phyloP scores from a whole-genome alignment of 2,888 invertebrate species.

The Cenopis cana region DNA sequence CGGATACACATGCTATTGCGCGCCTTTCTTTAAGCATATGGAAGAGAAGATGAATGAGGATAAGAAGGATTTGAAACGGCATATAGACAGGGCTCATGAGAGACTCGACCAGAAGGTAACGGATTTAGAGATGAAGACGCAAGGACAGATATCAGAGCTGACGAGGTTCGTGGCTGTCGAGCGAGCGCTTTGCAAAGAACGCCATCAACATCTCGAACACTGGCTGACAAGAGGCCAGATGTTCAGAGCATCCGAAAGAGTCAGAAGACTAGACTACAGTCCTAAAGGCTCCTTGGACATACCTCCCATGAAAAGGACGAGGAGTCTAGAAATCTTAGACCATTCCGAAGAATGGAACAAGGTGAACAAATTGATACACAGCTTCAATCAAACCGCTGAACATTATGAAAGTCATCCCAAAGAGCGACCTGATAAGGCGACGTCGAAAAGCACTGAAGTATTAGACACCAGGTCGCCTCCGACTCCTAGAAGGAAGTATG shows the following conservation, averaged over 20 bases:
- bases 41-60: slow-evolving; percentile 93
- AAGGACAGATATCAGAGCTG: slow-evolving; percentile 89
- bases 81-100: slow-evolving; percentile 92
- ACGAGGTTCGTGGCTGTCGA: slow-evolving; percentile 88
- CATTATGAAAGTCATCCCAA: slow-evolving; percentile 73
- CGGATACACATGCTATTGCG: slow-evolving; percentile 96
- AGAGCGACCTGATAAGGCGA: slow-evolving; percentile 73
- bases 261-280: slow-evolving; percentile 76
- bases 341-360: slow-evolving; percentile 77
- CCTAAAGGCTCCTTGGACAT: slow-evolving; percentile 83
- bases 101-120: slow-evolving; percentile 92
- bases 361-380: slow-evolving; percentile 70
- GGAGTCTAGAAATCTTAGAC: slow-evolving; percentile 89
- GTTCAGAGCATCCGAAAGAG: slow-evolving; percentile 84
- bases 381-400: slow-evolving; percentile 72
- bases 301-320: slow-evolving; percentile 87
- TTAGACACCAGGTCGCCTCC: slow-evolving; percentile 68
- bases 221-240: slow-evolving; percentile 88
- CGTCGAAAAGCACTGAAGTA: slow-evolving; percentile 83
- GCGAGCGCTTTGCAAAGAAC: slow-evolving; percentile 86
- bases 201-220: slow-evolving; percentile 88
- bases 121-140: slow-evolving; percentile 89
- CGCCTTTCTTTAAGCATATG: slow-evolving; percentile 95
- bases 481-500: slow-evolving; percentile 66
- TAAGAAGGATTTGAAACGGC: slow-evolving; percentile 91